Evolutionary conservation across 2,797 vertebrate species (phyloP), one percentile per base, ranked within the genome.

Genomic region (Pseudochromis fuscus): DNA sequence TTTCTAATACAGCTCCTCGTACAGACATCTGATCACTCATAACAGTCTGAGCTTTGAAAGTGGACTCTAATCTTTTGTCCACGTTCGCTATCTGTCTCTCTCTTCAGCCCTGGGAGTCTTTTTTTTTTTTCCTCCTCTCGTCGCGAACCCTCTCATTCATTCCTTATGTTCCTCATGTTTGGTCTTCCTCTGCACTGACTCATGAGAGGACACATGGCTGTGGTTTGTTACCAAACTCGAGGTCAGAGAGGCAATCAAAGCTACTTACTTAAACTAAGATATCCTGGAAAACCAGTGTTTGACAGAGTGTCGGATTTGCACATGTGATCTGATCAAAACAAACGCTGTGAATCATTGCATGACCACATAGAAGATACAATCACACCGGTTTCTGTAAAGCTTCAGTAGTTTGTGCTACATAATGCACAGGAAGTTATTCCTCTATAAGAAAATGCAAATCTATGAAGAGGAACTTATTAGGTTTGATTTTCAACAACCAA

Each of bases 131-230:
- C 27, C 40, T 7, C 18, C 33, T 53, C 25, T 15, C 21, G 42
- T 79, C 35, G 68, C 53, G 37, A 71, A 79, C 35, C 38, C 56
- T 40, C 66, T 74, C 77, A 88, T 88, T 81, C 19, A 1, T 86
- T 86, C 79, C 83, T 87, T 57, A 83, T 87, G 87, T 79, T 82
- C 40, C 56, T 61, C 33, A 55, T 80, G 82, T 86, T 84, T 82
- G n/a, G 56, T 83, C 73, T 79, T 80, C 33, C 35, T 73, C 69
- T 21, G 72, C 68, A 11, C 76, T 74, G 84, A 89, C 79, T 74
- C 78, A 80, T 31, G n/a, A 46, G 57, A 75, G 62, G 62, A 85
- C 70, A 64, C 74, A 72, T 49, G 56, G 70, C 63, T 70, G 42
- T 72, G 61, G 62, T 86, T 79, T 70, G 79, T 81, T 72, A 37